Evolutionary conservation across 2,888 invertebrate genomes (phyloP).

Genomic region (Mechanitis mazaeus): DNA sequence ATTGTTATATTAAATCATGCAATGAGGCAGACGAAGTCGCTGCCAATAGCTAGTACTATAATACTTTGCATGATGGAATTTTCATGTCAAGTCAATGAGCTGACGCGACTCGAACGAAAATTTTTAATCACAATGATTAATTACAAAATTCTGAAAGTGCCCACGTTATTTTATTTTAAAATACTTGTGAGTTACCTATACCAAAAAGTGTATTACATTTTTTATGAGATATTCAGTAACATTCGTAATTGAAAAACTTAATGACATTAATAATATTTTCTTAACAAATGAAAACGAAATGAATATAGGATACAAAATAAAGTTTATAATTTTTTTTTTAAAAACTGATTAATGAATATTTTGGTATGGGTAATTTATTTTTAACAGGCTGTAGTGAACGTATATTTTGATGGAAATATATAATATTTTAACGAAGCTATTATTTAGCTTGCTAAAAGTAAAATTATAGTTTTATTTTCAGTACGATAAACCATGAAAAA

Average conservation of each 20-base stretch:
- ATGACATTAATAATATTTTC: too few relatives aligned
- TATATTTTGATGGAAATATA: too few relatives aligned
- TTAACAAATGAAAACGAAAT: too few relatives aligned
- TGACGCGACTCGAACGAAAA: conserved; percentile 14
- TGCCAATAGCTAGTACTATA: background rate
- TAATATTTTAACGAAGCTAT: too few relatives aligned
- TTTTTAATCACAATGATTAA: conserved; percentile 29
- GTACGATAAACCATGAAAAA: conserved; percentile 6
- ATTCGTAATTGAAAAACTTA: too few relatives aligned
- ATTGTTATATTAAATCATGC: background rate
- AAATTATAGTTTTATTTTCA: conserved; percentile 1
- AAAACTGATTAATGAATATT: too few relatives aligned
- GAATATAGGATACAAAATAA: too few relatives aligned
- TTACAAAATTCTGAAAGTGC: conserved; percentile 24
- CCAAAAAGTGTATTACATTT: background rate
- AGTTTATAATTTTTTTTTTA: too few relatives aligned
- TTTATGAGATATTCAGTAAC: background rate
- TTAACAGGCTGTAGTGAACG: too few relatives aligned
- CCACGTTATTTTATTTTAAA: conserved; percentile 16
- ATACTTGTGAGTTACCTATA: conserved; percentile 8
- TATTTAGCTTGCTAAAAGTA: background rate
- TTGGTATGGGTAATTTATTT: too few relatives aligned
- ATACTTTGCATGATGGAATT: conserved; percentile 21
- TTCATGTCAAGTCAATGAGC: conserved; percentile 16
- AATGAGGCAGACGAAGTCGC: too few relatives aligned